Conservation (phyloP, 1,140 invertebrate species). For the Panagrolaimus sp. region DNA sequence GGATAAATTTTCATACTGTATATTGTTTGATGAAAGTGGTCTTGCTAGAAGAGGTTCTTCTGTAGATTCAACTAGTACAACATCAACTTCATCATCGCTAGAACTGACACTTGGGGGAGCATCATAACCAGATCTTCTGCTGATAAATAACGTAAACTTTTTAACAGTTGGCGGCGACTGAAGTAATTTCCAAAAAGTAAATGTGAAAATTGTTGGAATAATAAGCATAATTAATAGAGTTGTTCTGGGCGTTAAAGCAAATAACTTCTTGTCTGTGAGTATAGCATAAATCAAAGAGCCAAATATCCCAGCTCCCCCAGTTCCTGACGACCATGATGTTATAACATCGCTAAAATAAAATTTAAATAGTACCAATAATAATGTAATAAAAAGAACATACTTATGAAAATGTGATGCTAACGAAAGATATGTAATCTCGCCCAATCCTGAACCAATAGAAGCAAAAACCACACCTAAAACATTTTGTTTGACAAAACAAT, state of each 20-base stretch:
- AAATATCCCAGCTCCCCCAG: constrained; percentile 26
- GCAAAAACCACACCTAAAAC: constrained; percentile 31
- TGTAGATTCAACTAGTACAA: background rate
- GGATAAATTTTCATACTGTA: background rate
- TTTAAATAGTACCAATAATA: background rate
- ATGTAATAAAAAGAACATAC: constrained; percentile 13
- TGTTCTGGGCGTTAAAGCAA: constrained; percentile 22
- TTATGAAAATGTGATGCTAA: constrained; percentile 28
- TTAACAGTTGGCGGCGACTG: background rate
- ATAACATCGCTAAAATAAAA: constrained; percentile 32
- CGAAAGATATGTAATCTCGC: constrained; percentile 29
- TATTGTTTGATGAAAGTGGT: background rate
- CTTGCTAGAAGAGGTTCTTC: background rate
- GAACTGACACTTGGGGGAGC: background rate
- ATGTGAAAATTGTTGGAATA: constrained; percentile 31
- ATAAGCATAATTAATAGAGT: constrained; percentile 40
- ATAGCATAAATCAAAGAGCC: constrained; percentile 33
- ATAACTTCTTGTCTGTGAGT: constrained; percentile 39
- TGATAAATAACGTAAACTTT: background rate
- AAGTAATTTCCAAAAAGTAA: background rate
- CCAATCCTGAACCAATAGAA: constrained; percentile 27
- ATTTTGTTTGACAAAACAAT: no score
- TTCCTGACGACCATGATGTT: constrained; percentile 45
- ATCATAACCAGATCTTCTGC: background rate
- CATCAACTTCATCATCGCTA: background rate